Evolutionary conservation across 2,888 invertebrate genomes (phyloP).

Genomic region (Oligia strigilis): DNA sequence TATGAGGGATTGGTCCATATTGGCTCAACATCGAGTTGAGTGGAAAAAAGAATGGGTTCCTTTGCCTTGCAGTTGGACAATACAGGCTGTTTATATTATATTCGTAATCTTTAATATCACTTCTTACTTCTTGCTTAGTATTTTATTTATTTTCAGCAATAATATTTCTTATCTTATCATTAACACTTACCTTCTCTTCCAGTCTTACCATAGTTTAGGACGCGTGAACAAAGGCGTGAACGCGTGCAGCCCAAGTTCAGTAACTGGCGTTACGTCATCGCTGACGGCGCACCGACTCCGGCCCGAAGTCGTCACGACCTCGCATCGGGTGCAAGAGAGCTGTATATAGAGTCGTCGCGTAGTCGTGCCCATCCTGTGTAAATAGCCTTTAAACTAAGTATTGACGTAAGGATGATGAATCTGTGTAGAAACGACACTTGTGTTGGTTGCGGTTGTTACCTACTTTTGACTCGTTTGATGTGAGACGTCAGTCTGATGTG

Average conservation of each 20-base stretch:
- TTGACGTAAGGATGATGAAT: conserved; percentile 48
- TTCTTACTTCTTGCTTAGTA: background rate
- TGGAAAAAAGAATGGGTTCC: no score
- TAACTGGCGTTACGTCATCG: conserved; percentile 92
- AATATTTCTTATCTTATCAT: background rate
- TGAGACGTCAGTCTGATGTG: background rate
- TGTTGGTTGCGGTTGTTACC: background rate
- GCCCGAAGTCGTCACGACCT: conserved; percentile 96
- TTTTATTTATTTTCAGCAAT: background rate
- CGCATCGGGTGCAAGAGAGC: conserved; percentile 97
- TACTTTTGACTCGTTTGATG: conserved; percentile 9
- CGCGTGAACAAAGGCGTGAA: conserved; percentile 92
- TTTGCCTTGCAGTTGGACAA: no score
- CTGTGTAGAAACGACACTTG: conserved; percentile 47
- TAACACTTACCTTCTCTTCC: conserved; percentile 76
- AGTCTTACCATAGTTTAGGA: conserved; percentile 95
- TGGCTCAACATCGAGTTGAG: no score
- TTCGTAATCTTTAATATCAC: no score
- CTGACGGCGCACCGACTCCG: conserved; percentile 95
- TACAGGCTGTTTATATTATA: no score
- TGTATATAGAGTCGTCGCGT: conserved; percentile 92
- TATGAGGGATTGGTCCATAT: no score
- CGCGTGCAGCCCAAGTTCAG: conserved; percentile 89
- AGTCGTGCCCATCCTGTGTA: conserved; percentile 77
- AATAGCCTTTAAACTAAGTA: conserved; percentile 72